Conservation (phyloP, 2,888 invertebrate species). For the Lithosia quadra region DNA sequence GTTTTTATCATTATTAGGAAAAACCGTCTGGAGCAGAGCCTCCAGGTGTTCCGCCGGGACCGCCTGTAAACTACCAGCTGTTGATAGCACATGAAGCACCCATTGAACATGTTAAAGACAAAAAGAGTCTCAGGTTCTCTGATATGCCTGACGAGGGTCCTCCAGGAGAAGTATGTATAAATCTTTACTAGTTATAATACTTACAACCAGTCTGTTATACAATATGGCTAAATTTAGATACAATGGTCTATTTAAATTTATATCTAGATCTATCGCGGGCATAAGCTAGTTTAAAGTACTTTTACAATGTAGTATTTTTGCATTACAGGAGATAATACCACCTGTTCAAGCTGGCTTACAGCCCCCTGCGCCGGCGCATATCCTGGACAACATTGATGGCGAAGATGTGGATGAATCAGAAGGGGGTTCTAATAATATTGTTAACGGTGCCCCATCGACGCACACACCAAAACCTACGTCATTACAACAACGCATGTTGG, state of each 20-base stretch:
- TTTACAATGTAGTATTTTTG: neutral
- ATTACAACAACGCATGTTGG: conserved; percentile 94
- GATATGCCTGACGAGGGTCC: conserved; percentile 86
- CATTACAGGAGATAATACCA: conserved; percentile 26
- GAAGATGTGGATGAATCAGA: conserved; percentile 69
- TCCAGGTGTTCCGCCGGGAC: conserved; percentile 95
- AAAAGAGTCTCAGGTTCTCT: conserved; percentile 89
- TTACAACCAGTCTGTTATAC: too few relatives aligned
- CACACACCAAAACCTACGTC: conserved; percentile 92
- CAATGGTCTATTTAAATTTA: too few relatives aligned
- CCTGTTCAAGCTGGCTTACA: conserved; percentile 22
- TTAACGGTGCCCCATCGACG: conserved; percentile 72
- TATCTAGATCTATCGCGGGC: too few relatives aligned
- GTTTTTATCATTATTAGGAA: conserved; percentile 62
- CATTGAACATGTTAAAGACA: conserved; percentile 62
- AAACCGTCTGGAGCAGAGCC: conserved; percentile 87
- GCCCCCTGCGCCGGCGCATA: neutral
- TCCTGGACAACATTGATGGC: conserved; percentile 61
- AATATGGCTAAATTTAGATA: too few relatives aligned
- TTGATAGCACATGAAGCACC: conserved; percentile 74
- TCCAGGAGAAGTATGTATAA: conserved; percentile 67
- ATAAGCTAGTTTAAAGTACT: too few relatives aligned
- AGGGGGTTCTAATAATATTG: neutral
- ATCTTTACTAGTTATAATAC: neutral
- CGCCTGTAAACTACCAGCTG: conserved; percentile 91